Base-by-base conservation (phyloP, 2,888 invertebrate species). In the Hirtodrosophila confusa region DNA sequence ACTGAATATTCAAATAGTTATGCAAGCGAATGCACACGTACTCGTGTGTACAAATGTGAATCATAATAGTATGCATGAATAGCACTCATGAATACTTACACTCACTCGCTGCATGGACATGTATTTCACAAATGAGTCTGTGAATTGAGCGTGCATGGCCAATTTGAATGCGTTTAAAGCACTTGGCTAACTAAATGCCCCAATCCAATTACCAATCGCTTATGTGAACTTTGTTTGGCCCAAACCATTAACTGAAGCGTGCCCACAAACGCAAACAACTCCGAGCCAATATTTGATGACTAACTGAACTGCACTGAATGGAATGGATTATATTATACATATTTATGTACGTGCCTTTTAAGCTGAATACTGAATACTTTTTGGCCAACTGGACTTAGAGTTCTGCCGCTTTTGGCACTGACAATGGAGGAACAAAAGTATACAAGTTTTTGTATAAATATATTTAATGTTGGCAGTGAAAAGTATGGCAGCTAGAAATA, bases 71-170 rank as follows among this genome's bases (percentile, higher is more conserved):
- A 56, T 62, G 56, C 55, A 69, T 71, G 71, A 71, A 62, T 62
- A 62, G 36, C 53, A 56, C 40, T 62, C 69, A 69, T 75, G 71
- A 71, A 63, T 71, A 29, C 60, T 5, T 27, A 31, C 9, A 8
- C 27, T 27, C 5, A 4, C 3, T 29, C 39, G 45, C 57, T 27
- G 17, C 48, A 60, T 67, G 55, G 50, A 60, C 54, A 50, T 51
- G 36, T 41, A 50, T 61, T 58, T 53, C 73, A 58, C 37, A 73
- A 39, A 54, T 56, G 60, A 47, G 41, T 54, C 44, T 80, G 86
- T 78, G 68, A 67, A 80, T 79, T 65, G 84, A 83, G 73, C 84
- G 86, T 86, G 80, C 69, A 39, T 53, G 60, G 60, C 67, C 80
- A 83, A 86, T 80, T 80, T 75, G 53, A 70, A 70, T 43, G 64